Evolutionary conservation across 2,113 vertebrate species (phyloP).

Genomic region (Pyrgilauda ruficollis): DNA sequence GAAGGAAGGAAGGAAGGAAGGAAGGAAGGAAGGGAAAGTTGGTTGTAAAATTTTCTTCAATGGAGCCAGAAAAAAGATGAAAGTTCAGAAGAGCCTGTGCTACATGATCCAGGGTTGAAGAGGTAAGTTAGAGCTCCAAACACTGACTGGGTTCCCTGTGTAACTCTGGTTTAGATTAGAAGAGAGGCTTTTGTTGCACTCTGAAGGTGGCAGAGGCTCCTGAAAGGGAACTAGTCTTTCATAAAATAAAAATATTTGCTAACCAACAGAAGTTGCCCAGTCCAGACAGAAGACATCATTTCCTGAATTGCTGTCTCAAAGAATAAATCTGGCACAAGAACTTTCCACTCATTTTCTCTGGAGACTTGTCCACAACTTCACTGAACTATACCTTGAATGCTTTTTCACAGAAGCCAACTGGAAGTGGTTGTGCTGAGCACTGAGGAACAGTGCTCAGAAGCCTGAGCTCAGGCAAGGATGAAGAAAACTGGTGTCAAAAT

Average conservation of each 20-base stretch:
- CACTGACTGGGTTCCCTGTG: background rate
- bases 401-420: background rate
- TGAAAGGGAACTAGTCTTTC: background rate
- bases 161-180: background rate
- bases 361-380: background rate
- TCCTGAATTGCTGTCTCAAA: background rate
- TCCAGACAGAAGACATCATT: background rate
- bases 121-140: background rate
- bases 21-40: too few relatives aligned
- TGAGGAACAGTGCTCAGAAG: background rate
- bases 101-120: background rate
- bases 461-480: background rate
- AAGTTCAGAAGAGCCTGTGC: background rate
- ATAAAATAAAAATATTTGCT: background rate
- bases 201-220: background rate
- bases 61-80: background rate
- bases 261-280: background rate
- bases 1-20: background rate
- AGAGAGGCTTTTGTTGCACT: background rate
- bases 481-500: background rate
- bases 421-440: background rate
- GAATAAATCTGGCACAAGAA: background rate
- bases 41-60: background rate
- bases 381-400: background rate
- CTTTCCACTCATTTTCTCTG: background rate